These are phyloP conservation scores for Picus viridis DNA, from an alignment of 2,797 vertebrate genomes.

Conservation along the genomic window DNA sequence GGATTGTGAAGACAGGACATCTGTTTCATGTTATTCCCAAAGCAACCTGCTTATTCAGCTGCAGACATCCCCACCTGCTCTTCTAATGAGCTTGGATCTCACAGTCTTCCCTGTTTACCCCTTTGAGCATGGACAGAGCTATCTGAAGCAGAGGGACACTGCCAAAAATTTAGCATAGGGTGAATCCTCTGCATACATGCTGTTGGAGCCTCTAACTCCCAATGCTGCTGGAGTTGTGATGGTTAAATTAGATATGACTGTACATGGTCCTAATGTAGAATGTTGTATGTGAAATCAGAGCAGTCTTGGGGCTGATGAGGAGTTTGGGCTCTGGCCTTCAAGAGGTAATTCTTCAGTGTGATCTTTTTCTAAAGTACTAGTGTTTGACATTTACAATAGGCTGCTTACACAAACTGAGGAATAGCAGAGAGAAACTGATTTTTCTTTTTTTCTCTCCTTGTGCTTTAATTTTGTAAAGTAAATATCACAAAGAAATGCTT, in stretches of 20 bases:
- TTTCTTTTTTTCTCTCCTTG: background rate
- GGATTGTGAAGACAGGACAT: constrained; percentile 48
- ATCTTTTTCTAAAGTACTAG: constrained; percentile 1
- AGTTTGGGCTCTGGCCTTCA: background rate
- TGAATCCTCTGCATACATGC: background rate
- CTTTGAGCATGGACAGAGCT: constrained; percentile 23
- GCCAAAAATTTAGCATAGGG: background rate
- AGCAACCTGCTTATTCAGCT: constrained; percentile 64
- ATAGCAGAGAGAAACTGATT: constrained; percentile 7
- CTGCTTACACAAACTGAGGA: constrained; percentile 23
- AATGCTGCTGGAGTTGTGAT: background rate
- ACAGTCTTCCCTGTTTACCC: background rate
- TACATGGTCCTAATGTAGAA: background rate
- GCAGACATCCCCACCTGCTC: constrained; percentile 39
- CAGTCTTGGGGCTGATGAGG: background rate
- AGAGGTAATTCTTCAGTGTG: background rate
- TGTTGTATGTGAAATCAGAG: background rate
- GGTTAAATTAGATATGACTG: background rate
- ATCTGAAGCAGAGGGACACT: background rate
- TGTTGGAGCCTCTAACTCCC: background rate
- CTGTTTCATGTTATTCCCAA: constrained; percentile 47
- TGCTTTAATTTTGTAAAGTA: constrained; percentile 65
- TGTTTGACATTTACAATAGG: constrained; percentile 38
- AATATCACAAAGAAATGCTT: constrained; percentile 48
- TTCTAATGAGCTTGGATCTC: constrained; percentile 4